Conservation (phyloP, 2,113 vertebrate species). For the Aptenodytes patagonicus region DNA sequence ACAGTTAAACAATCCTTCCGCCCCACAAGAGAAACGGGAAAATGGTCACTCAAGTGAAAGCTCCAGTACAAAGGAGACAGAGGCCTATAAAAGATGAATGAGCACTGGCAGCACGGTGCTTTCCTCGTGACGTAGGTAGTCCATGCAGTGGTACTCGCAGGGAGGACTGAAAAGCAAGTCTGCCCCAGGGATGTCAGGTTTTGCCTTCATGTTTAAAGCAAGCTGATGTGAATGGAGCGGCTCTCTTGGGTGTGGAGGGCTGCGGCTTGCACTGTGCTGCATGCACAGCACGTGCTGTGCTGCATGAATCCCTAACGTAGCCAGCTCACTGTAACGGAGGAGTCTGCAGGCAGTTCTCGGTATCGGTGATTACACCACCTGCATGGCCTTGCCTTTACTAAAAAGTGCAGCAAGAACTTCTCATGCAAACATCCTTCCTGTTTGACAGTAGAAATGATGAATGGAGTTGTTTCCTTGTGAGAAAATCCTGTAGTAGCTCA, state of each 20-base stretch:
- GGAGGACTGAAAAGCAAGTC: background rate
- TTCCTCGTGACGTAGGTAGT: rapidly evolving
- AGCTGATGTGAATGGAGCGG: background rate
- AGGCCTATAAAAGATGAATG: background rate
- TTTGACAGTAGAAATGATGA: background rate
- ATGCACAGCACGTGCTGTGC: rapidly evolving
- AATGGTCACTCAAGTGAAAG: background rate
- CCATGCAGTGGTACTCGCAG: background rate
- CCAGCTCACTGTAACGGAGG: background rate
- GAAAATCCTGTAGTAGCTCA: background rate
- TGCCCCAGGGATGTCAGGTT: background rate
- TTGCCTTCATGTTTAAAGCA: background rate
- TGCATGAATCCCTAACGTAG: rapidly evolving
- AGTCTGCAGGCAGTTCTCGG: background rate
- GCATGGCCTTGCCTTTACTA: background rate
- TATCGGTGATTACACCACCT: background rate
- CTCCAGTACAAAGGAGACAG: background rate
- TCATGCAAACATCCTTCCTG: background rate
- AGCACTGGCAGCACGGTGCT: background rate
- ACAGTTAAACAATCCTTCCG: background rate
- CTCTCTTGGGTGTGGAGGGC: background rate
- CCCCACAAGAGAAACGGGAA: background rate
- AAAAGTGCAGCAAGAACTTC: background rate
- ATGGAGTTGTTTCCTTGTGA: background rate
- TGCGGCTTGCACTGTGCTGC: background rate